Base-by-base conservation (phyloP, 1,140 invertebrate species). In the Coptotermes formosanus region DNA sequence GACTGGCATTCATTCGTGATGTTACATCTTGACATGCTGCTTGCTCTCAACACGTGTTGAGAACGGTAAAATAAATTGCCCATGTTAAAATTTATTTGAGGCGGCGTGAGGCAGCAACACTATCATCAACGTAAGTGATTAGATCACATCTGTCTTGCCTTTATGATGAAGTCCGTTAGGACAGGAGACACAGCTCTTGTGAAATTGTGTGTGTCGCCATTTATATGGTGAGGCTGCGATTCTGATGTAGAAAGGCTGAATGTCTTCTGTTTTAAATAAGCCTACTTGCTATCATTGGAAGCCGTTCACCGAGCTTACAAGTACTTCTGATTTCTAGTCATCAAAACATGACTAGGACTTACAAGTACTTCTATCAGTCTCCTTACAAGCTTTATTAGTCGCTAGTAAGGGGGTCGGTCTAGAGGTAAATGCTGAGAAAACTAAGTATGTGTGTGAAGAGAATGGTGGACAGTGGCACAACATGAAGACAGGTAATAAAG, bases 71-170 rank as follows among this genome's bases (percentile, higher is more conserved):
- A 75, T 75, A 75, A 75, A 75, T 75, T n/a, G 16, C n/a, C 64
- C 64, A 75, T 30, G 64, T 75, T 75, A 75, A 30, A 75, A 75
- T 30, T 30, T 75, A 30, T 75, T 16, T 30, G n/a, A 75, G n/a
- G 64, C 64, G 64, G 64, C 64, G n/a, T 75, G 9, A 75, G n/a
- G 11, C 64, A 14, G 3, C 64, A 75, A 30, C 25, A 14, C 64
- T 75, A 75, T 75, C 64, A 75, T 75, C n/a, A 30, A 75, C 30
- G n/a, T 75, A 75, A 75, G 25, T 12, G 64, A 75, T 75, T 75
- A 75, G 25, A 75, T 75, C n/a, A n/a, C 64, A 75, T 75, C 64
- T 75, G 64, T 75, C 64, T 75, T 75, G 25, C 30, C 6, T n/a
- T n/a, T n/a, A 3, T n/a, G 64, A 8, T 30, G 8, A 25, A 75